These are phyloP conservation scores for Bos taurus DNA, from an alignment of 2,113 vertebrate species.

Conservation along the genomic window DNA sequence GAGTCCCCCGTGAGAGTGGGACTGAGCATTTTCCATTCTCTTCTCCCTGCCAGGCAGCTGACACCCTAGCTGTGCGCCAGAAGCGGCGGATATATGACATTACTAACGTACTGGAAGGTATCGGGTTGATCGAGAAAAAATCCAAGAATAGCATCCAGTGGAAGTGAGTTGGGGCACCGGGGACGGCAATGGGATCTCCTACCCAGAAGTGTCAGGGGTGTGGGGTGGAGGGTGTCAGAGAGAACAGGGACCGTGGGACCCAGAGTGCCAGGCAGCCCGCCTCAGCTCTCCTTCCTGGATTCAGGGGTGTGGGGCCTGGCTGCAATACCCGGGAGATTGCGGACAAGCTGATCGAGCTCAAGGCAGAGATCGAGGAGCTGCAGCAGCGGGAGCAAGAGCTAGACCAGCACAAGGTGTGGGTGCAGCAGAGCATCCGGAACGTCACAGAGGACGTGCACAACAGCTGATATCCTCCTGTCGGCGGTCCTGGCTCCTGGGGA, in stretches of 20 bases:
- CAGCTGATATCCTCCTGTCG: slow-evolving; percentile 93
- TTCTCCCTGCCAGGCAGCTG: slow-evolving; percentile 88
- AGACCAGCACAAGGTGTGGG: slow-evolving; percentile 98
- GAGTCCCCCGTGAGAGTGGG: not conserved
- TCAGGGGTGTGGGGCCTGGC: slow-evolving; percentile 96
- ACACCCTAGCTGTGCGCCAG: slow-evolving; percentile 96
- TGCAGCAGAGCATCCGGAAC: slow-evolving; percentile 98
- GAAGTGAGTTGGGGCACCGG: slow-evolving; percentile 89
- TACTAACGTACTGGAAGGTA: slow-evolving; percentile 98
- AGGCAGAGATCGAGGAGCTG: slow-evolving; percentile 96
- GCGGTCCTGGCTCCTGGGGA: not conserved
- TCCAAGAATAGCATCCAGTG: slow-evolving; percentile 99
- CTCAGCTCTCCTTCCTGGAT: not conserved
- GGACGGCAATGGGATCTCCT: not conserved
- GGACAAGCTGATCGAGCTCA: slow-evolving; percentile 96
- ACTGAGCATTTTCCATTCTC: not conserved
- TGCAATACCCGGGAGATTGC: slow-evolving; percentile 98
- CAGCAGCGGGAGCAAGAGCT: slow-evolving; percentile 93
- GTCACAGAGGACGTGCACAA: slow-evolving; percentile 97
- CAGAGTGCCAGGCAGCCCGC: not conserved
- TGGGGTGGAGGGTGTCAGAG: not conserved
- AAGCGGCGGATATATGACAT: slow-evolving; percentile 98
- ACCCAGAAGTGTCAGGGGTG: not conserved
- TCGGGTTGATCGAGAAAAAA: slow-evolving; percentile 98
- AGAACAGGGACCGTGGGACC: not conserved